Evolutionary conservation across 2,797 vertebrate species (phyloP).

Genomic region (Acanthiza pusilla): DNA sequence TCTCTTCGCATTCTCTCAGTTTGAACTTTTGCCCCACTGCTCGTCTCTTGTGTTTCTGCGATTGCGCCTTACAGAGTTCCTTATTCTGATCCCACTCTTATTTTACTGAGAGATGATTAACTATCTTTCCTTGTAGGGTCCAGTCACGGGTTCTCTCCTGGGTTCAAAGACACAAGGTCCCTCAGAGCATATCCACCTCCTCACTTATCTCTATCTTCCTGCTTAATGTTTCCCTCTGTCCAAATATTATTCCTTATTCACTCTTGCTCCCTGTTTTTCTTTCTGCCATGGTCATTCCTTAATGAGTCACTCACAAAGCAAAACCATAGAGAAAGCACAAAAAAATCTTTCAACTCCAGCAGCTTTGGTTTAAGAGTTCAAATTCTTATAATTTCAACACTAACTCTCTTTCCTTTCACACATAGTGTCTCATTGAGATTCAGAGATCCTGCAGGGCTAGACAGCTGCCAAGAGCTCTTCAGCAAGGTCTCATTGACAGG

Average conservation of each 20-base stretch:
- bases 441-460: not conserved
- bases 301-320: not conserved
- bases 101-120: not conserved
- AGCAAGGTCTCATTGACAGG: not conserved
- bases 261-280: not conserved
- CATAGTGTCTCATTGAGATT: not conserved
- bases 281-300: not conserved
- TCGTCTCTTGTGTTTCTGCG: not conserved
- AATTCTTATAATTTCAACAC: not conserved
- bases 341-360: not conserved
- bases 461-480: constrained; percentile 10
- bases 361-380: not conserved
- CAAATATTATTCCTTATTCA: not conserved
- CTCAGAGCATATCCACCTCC: not conserved
- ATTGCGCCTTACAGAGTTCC: not conserved
- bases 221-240: not conserved
- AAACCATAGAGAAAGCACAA: not conserved
- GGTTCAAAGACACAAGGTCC: not conserved
- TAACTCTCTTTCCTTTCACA: not conserved
- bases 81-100: not conserved
- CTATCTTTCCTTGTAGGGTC: not conserved
- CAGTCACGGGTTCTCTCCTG: not conserved
- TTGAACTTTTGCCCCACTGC: not conserved
- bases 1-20: not conserved
- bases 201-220: not conserved